Evolutionary conservation across 1,140 invertebrate genomes (phyloP).

Genomic region (Dreissena rostriformis): DNA sequence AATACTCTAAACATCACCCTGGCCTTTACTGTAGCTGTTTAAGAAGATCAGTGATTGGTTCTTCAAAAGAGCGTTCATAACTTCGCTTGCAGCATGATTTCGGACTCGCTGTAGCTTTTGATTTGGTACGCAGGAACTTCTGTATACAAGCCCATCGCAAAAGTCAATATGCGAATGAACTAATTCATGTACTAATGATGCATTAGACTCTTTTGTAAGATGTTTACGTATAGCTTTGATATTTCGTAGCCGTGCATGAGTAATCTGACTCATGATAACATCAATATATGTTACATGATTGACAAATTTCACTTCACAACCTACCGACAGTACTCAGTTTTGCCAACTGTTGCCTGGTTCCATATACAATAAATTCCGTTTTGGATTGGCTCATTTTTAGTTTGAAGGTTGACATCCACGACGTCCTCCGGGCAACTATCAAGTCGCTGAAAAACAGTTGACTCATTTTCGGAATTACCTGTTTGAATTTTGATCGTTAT

Average conservation of each 20-base stretch:
- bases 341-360: slow-evolving; percentile 29
- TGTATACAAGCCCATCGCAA: slow-evolving; percentile 31
- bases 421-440: background rate
- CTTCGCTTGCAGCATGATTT: slow-evolving; percentile 27
- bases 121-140: slow-evolving; percentile 14
- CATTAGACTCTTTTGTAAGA: slow-evolving; percentile 28
- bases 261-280: slow-evolving; percentile 28
- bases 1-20: too few relatives aligned
- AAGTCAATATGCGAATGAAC: slow-evolving; percentile 44
- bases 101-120: slow-evolving; percentile 26
- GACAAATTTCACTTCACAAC: slow-evolving; percentile 30
- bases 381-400: slow-evolving; percentile 22
- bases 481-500: slow-evolving; percentile 3
- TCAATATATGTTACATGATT: slow-evolving; percentile 29
- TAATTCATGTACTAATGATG: slow-evolving; percentile 30
- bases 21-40: too few relatives aligned
- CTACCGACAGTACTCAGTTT: slow-evolving; percentile 10
- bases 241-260: background rate
- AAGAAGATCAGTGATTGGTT: background rate
- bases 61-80: slow-evolving; percentile 15
- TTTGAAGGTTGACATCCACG: slow-evolving; percentile 22
- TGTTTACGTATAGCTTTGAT: slow-evolving; percentile 26
- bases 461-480: background rate
- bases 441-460: background rate
- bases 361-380: slow-evolving; percentile 42